A percentile compares a stretch with the other conserved stretches of the same genome.
phyloP scores from a whole-genome alignment of 2,113 vertebrate species.

The Jacana jacana region DNA sequence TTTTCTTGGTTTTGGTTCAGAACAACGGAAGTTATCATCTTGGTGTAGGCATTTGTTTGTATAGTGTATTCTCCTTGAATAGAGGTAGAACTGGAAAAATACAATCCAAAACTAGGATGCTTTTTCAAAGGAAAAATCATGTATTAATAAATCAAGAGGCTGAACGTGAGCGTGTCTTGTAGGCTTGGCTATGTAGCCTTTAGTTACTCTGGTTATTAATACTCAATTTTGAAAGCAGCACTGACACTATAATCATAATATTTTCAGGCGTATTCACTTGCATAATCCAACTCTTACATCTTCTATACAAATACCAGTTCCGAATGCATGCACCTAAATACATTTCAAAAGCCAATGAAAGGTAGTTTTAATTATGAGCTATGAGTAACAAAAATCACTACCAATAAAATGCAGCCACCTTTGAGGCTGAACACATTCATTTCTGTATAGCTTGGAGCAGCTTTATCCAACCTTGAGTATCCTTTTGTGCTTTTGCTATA shows the following conservation, averaged over 20 bases:
- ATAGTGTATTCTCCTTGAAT: neutral
- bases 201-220: conserved; percentile 16
- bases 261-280: conserved; percentile 6
- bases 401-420: neutral
- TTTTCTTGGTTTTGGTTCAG: neutral
- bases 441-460: neutral
- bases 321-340: neutral
- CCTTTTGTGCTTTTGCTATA: neutral
- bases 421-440: neutral
- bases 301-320: neutral
- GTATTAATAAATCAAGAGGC: neutral
- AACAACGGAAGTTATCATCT: neutral
- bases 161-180: neutral
- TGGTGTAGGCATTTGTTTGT: neutral
- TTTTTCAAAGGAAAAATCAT: neutral
- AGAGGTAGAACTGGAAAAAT: neutral
- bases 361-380: conserved; percentile 9
- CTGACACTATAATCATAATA: neutral
- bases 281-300: neutral
- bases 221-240: neutral
- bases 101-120: neutral
- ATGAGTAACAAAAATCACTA: neutral
- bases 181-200: neutral
- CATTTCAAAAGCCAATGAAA: neutral
- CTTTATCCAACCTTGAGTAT: neutral